Evolutionary conservation across 2,888 invertebrate species (phyloP).

Genomic region (Drosophila nr. fundita): DNA sequence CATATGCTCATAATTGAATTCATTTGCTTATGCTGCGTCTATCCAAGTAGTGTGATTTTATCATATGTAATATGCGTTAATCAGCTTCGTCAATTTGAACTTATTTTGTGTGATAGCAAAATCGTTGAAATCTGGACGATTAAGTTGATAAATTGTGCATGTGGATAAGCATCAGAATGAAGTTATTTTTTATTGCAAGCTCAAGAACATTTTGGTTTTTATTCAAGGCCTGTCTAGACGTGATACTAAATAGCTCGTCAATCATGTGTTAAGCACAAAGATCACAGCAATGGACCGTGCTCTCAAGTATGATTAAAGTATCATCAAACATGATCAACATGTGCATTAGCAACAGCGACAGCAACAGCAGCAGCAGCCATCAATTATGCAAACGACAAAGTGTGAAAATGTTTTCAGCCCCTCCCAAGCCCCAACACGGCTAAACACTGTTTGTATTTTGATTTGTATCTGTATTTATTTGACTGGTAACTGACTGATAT

Average conservation of each 20-base stretch:
- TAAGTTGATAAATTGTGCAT: background rate
- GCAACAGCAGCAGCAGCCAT: constrained; percentile 34
- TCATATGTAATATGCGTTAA: background rate
- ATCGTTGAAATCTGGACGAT: background rate
- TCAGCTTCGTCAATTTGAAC: background rate
- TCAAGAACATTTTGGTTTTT: background rate
- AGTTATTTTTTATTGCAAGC: background rate
- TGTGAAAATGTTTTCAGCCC: constrained; percentile 71
- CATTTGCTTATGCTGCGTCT: background rate
- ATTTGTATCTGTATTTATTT: constrained; percentile 43
- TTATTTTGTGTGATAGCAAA: background rate
- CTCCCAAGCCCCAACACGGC: constrained; percentile 58
- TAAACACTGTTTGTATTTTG: constrained; percentile 60
- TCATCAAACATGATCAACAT: constrained; percentile 36
- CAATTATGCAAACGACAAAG: constrained; percentile 76
- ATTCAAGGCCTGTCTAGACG: constrained; percentile 7
- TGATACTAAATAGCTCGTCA: constrained; percentile 27
- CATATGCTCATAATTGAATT: background rate
- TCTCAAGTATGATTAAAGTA: constrained; percentile 20
- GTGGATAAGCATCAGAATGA: background rate
- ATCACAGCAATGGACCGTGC: constrained; percentile 14
- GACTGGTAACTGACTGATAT: constrained; percentile 49
- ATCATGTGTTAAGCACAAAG: constrained; percentile 34
- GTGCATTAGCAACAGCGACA: constrained; percentile 24
- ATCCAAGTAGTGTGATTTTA: background rate